Conservation (phyloP, 1,140 invertebrate species). For the Laupala kohalensis region DNA sequence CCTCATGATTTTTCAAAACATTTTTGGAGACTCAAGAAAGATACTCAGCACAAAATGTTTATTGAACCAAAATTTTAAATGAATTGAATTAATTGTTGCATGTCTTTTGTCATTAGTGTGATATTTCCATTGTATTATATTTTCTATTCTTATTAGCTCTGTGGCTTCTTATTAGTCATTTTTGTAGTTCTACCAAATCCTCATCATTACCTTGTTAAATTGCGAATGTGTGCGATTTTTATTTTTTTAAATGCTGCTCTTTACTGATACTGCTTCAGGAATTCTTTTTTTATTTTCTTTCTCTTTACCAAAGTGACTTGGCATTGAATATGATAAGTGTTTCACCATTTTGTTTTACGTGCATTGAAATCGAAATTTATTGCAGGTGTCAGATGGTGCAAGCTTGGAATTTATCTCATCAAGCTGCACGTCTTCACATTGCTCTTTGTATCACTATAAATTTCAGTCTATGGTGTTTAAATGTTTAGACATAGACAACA, state of each 20-base stretch:
- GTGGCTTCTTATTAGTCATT: too few relatives aligned
- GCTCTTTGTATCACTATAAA: background rate
- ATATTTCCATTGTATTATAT: background rate
- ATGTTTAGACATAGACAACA: background rate
- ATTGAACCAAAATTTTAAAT: background rate
- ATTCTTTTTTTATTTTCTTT: background rate
- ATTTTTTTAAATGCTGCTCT: background rate
- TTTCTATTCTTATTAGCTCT: too few relatives aligned
- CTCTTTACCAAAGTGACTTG: too few relatives aligned
- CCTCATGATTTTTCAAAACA: background rate
- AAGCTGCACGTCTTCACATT: background rate
- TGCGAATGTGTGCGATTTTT: background rate
- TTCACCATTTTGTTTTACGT: background rate
- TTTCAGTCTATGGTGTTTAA: background rate
- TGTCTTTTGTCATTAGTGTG: background rate
- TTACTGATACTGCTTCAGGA: background rate
- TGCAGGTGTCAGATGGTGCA: background rate
- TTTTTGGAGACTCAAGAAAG: too few relatives aligned
- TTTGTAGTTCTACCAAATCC: background rate
- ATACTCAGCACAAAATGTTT: background rate
- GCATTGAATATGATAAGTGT: background rate
- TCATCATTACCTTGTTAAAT: background rate
- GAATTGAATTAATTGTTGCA: background rate
- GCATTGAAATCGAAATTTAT: background rate
- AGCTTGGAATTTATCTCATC: background rate